phyloP scores from a whole-genome alignment of 2,113 vertebrate genomes.

The Mellivora capensis region DNA sequence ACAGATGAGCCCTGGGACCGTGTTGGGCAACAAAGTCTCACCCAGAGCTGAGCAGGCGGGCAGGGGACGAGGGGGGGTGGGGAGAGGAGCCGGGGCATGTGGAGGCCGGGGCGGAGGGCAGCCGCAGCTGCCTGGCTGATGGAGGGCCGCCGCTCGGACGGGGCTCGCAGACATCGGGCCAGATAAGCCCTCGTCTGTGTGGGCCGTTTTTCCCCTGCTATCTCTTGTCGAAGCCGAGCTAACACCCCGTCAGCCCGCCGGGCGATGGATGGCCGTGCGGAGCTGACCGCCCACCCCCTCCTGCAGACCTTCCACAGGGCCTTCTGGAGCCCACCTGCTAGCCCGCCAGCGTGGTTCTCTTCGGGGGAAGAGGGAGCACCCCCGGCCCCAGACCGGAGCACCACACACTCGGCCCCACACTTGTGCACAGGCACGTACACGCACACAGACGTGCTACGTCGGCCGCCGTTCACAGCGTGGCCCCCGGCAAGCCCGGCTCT shows the following conservation, averaged over 20 bases:
- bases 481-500: neutral
- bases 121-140: neutral
- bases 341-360: neutral
- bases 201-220: slow-evolving; percentile 11
- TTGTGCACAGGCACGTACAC: accelerated
- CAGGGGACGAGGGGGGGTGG: neutral
- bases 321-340: neutral
- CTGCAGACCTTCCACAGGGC: accelerated
- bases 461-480: neutral
- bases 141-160: neutral
- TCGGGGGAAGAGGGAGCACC: neutral
- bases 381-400: neutral
- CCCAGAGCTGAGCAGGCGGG: neutral
- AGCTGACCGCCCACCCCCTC: neutral
- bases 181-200: neutral
- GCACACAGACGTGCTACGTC: accelerated
- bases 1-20: accelerated
- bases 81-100: neutral
- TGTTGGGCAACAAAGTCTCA: accelerated
- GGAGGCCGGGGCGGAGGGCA: neutral
- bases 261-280: neutral
- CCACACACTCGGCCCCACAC: neutral
- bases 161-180: neutral
- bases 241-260: neutral
- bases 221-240: slow-evolving; percentile 15